Base-by-base conservation (phyloP, 2,888 invertebrate species). In the Nebria brevicollis region DNA sequence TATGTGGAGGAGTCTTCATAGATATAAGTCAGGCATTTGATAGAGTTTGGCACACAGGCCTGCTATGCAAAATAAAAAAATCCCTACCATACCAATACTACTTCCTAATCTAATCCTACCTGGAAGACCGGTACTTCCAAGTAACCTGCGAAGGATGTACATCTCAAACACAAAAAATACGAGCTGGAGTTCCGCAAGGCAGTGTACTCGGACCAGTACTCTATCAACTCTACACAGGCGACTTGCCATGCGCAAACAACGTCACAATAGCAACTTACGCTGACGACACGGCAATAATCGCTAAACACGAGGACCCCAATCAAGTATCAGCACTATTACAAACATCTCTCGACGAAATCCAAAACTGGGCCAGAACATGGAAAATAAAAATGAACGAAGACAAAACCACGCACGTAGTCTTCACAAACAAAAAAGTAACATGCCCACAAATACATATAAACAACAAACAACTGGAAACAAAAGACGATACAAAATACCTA, bases 321-420 rank as follows among this genome's bases (percentile, higher is more conserved):
- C n/a, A 15, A 64, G 72, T 65, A 42, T 66, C 77, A 11, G 43
- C 15, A 64, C 7, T 20, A 72, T 10, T 78, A 72, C 82, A 82
- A 82, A 65, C 43, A 13, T 42, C 78, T 11, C 25, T 82, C 2
- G 43, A 82, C 65, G 13, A 70, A 78, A 15, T 79, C 65, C n/a
- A 79, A 34, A 73, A 82, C 11, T 84, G 84, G 83, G 25, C 80
- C 11, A 77, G 82, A 0, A 82, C 77, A 68, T 84, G 83, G 83
- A 75, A 79, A 15, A 83, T 83, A 15, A 83, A 80, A 72, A 75
- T 74, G 1, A 84, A 77, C 15, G 83, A 75, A 79, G 15, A 83
- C 83, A 15, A 83, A 80, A 83, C 82, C 13, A 66, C 72, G 2
- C 83, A 84, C 34, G 77, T 84, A 42, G 84, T 82, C 7, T 84